Conservation (phyloP, 2,888 invertebrate species). For the Cephus pulcher region DNA sequence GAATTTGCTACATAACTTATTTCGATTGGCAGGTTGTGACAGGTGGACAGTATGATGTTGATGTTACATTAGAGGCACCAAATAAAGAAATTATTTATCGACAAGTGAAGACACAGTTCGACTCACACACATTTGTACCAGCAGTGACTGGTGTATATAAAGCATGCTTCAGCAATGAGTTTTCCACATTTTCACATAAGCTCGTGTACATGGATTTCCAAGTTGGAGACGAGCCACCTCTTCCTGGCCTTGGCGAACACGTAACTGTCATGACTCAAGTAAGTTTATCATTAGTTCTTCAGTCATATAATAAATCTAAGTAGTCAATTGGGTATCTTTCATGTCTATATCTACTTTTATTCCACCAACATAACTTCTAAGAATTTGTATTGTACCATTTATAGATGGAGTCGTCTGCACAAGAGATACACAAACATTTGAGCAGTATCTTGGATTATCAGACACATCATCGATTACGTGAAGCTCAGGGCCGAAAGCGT, state of each 20-base stretch:
- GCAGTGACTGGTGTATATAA: conserved; percentile 81
- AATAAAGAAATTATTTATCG: conserved; percentile 89
- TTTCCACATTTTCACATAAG: conserved; percentile 98
- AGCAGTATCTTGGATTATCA: conserved; percentile 93
- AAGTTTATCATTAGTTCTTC: conserved; percentile 28
- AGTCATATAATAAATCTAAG: neutral
- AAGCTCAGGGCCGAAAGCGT: conserved; percentile 93
- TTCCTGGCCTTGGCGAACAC: conserved; percentile 89
- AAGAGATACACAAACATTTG: conserved; percentile 89
- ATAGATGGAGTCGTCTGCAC: conserved; percentile 93
- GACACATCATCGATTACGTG: conserved; percentile 95
- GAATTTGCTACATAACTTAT: neutral
- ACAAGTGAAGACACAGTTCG: conserved; percentile 94
- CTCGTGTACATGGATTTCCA: conserved; percentile 98
- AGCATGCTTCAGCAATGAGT: conserved; percentile 98
- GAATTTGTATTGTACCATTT: conserved; percentile 45
- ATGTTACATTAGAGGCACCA: conserved; percentile 90
- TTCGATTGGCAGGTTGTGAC: conserved; percentile 86
- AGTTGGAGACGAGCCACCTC: conserved; percentile 89
- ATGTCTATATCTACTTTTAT: conserved; percentile 13
- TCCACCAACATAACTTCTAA: neutral
- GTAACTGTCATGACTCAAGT: conserved; percentile 94
- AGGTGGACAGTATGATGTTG: conserved; percentile 98
- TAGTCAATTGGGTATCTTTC: neutral
- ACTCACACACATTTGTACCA: conserved; percentile 89